These are phyloP conservation scores for Aleiodes sp. DNA, from an alignment of 1,140 invertebrate genomes.

Conservation along the genomic window DNA sequence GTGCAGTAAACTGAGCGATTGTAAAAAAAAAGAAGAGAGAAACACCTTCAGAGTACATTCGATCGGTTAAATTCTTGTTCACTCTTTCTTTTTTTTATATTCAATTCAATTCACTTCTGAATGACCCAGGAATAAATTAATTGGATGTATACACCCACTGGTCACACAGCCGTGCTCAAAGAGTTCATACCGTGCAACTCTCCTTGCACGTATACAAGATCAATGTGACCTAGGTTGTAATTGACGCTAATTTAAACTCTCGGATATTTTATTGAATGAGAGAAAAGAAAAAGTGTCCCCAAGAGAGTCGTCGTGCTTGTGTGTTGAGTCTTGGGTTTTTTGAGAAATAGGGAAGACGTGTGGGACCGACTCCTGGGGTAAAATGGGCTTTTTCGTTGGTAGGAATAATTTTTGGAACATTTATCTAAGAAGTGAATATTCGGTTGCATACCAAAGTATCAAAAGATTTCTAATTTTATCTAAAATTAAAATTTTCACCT, in stretches of 20 bases:
- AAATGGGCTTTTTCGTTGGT: too few relatives aligned
- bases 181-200: not conserved
- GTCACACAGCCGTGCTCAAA: not conserved
- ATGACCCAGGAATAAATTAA: not conserved
- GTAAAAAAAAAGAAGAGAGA: too few relatives aligned
- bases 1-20: not conserved
- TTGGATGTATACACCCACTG: slow-evolving; percentile 10
- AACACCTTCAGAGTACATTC: too few relatives aligned
- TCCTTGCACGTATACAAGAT: not conserved
- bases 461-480: too few relatives aligned
- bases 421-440: too few relatives aligned
- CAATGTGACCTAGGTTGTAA: not conserved
- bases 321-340: not conserved
- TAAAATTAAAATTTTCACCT: too few relatives aligned
- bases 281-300: not conserved
- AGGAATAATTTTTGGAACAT: too few relatives aligned
- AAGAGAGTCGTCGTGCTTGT: not conserved
- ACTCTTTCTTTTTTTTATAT: not conserved
- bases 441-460: too few relatives aligned
- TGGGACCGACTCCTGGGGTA: too few relatives aligned
- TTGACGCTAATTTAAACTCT: slow-evolving; percentile 4
- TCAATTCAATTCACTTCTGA: slow-evolving; percentile 11
- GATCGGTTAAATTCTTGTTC: too few relatives aligned
- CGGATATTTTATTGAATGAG: not conserved
- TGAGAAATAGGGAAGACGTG: not conserved